Evolutionary conservation across 1,140 invertebrate genomes (phyloP).

Genomic region (Bombus superbus): DNA sequence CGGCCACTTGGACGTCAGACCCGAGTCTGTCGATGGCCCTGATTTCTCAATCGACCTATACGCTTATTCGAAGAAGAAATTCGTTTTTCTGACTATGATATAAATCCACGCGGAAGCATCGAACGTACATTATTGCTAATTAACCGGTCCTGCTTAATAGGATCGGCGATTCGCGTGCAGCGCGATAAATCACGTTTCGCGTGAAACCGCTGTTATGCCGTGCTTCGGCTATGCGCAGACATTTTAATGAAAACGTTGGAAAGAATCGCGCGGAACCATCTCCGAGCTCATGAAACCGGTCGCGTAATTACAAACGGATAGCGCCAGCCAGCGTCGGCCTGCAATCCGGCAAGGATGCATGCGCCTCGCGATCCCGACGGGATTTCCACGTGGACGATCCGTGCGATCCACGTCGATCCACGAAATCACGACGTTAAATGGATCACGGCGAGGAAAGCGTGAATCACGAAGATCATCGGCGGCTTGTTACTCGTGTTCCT

Average conservation of each 20-base stretch:
- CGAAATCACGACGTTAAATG: neutral
- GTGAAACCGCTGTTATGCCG: neutral
- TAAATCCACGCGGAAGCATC: neutral
- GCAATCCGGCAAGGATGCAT: neutral
- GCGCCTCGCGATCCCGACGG: neutral
- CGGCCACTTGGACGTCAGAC: neutral
- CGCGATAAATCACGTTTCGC: conserved; percentile 36
- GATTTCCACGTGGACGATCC: neutral
- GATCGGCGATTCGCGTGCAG: conserved; percentile 23
- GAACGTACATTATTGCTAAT: conserved; percentile 11
- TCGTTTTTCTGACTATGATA: neutral
- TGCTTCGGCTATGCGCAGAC: neutral
- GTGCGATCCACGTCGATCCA: neutral
- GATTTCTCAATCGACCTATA: neutral
- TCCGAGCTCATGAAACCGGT: conserved; percentile 17
- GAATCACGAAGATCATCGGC: neutral
- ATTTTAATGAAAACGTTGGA: conserved; percentile 49
- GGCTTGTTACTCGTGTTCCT: conserved; percentile 11
- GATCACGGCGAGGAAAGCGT: conserved; percentile 10
- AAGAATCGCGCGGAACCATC: conserved; percentile 47
- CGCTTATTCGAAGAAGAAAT: neutral
- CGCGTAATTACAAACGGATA: conserved; percentile 37
- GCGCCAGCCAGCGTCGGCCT: neutral
- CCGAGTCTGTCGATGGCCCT: neutral
- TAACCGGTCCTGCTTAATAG: conserved; percentile 9